These are phyloP conservation scores for Agrotis ipsilon DNA, from an alignment of 2,888 invertebrate species.

Conservation along the genomic window DNA sequence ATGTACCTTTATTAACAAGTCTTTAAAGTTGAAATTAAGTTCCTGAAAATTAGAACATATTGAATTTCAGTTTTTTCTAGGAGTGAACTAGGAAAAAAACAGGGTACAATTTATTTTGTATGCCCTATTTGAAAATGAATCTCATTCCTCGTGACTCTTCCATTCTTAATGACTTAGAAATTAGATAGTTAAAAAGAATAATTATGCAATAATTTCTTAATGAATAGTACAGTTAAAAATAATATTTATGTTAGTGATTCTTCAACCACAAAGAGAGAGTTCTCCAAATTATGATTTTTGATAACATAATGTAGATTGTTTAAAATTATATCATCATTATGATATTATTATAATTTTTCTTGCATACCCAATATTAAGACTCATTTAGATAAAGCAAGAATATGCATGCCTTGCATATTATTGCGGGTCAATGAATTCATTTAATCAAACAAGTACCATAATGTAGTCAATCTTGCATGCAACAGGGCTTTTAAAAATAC, in stretches of 20 bases:
- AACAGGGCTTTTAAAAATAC: slow-evolving; percentile 3
- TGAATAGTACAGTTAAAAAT: slow-evolving; percentile 6
- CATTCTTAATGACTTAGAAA: slow-evolving; percentile 17
- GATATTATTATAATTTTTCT: slow-evolving; percentile 2
- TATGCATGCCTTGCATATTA: too few species aligned
- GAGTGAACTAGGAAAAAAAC: slow-evolving; percentile 1
- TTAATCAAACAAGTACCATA: too few species aligned
- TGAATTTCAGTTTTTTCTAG: not conserved
- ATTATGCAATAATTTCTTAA: slow-evolving; percentile 4
- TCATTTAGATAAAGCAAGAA: too few species aligned
- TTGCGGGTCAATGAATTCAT: too few species aligned
- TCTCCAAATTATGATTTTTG: slow-evolving; percentile 13
- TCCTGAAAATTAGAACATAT: not conserved
- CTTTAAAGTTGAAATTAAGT: not conserved
- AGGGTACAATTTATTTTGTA: slow-evolving; percentile 5
- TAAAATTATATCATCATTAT: slow-evolving; percentile 11
- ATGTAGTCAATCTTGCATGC: too few species aligned
- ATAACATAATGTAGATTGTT: slow-evolving; percentile 13
- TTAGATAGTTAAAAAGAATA: not conserved
- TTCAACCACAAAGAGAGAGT: slow-evolving; percentile 35
- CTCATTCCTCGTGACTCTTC: slow-evolving; percentile 17
- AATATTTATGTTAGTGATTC: slow-evolving; percentile 1
- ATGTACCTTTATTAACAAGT: not conserved
- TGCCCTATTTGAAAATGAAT: not conserved
- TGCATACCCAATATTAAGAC: slow-evolving; percentile 5